Evolutionary conservation across 2,113 vertebrate species (phyloP).

Genomic region (Lethenteron reissneri): DNA sequence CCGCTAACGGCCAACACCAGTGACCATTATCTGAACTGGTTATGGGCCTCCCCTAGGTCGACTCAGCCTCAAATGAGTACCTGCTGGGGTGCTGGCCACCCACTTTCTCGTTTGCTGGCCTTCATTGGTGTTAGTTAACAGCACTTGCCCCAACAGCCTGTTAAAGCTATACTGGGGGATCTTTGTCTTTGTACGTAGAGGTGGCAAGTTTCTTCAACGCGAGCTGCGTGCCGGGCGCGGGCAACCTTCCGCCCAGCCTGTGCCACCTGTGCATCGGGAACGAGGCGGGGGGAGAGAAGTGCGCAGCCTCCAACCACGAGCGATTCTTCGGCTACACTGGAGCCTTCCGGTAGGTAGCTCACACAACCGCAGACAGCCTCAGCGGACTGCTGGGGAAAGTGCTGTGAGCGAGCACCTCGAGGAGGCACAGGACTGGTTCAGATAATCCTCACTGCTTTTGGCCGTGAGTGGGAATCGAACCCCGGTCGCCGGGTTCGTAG

Average conservation of each 20-base stretch:
- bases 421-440: neutral
- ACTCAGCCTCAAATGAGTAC: too few species aligned
- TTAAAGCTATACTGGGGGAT: neutral
- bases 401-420: neutral
- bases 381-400: neutral
- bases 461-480: too few species aligned
- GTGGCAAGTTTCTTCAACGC: conserved; percentile 49
- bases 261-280: conserved; percentile 53
- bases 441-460: too few species aligned
- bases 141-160: too few species aligned
- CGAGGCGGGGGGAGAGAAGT: conserved; percentile 20
- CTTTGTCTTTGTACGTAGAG: conserved; percentile 22
- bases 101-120: too few species aligned
- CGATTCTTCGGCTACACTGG: conserved; percentile 50
- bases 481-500: too few species aligned
- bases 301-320: conserved; percentile 28
- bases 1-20: too few species aligned
- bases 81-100: too few species aligned
- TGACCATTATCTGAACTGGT: too few species aligned
- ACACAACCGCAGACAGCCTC: neutral
- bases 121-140: too few species aligned
- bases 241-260: conserved; percentile 26
- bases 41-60: too few species aligned
- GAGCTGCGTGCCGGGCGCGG: conserved; percentile 65
- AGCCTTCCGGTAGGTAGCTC: conserved; percentile 53